These are phyloP conservation scores for Poecilia wingei DNA, from an alignment of 2,797 vertebrate species.

Conservation along the genomic window DNA sequence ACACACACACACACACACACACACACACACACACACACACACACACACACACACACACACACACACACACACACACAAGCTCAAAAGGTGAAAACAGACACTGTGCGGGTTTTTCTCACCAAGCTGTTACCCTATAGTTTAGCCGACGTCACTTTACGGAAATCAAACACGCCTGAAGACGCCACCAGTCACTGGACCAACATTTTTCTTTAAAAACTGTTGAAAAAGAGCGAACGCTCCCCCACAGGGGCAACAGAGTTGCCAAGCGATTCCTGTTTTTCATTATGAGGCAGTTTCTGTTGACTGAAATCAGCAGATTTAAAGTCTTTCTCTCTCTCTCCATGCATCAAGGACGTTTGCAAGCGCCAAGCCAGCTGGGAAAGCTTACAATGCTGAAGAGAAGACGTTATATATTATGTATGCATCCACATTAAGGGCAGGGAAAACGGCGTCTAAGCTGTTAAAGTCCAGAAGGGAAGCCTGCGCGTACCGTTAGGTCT, in stretches of 20 bases:
- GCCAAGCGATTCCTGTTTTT: background rate
- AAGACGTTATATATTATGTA: background rate
- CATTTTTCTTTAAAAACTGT: background rate
- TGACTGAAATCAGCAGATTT: constrained; percentile 13
- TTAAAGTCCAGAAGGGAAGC: background rate
- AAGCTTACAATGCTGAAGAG: background rate
- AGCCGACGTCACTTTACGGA: background rate
- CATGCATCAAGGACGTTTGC: background rate
- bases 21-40: constrained; percentile 38
- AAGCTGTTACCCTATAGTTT: background rate
- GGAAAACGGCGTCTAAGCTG: background rate
- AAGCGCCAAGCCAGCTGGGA: constrained; percentile 9
- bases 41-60: constrained; percentile 44
- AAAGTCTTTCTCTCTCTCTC: background rate
- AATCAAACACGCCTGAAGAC: constrained; percentile 2
- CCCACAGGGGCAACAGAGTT: background rate
- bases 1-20: constrained; percentile 47
- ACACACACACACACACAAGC: constrained; percentile 40
- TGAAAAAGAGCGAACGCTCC: background rate
- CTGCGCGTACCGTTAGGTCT: background rate
- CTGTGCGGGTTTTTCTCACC: constrained; percentile 10
- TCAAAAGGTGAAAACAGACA: constrained; percentile 15
- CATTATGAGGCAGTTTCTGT: background rate
- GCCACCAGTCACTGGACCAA: background rate
- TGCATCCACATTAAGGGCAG: background rate